Conservation (phyloP, 2,797 vertebrate species). For the Rhinella marina region DNA sequence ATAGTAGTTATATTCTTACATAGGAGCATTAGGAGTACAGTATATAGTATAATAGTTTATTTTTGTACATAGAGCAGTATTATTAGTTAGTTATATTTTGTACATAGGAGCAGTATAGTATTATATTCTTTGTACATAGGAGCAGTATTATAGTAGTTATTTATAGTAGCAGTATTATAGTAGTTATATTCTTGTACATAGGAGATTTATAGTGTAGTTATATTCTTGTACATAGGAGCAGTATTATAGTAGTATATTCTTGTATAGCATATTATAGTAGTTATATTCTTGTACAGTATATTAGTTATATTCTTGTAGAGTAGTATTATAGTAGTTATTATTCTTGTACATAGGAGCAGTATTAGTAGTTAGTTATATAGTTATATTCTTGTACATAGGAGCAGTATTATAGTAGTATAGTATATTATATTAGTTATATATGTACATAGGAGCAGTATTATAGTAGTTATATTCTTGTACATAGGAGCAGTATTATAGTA, state of each 20-base stretch:
- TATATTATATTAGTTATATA: background rate
- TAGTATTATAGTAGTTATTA: background rate
- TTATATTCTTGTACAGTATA: conserved; percentile 10
- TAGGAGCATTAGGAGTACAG: too few relatives aligned
- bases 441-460: background rate
- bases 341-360: too few relatives aligned
- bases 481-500: conserved; percentile 3
- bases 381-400: background rate
- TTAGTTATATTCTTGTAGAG: too few relatives aligned
- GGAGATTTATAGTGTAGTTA: background rate
- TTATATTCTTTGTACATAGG: too few relatives aligned
- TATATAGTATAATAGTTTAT: too few relatives aligned
- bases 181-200: background rate
- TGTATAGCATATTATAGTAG: background rate
- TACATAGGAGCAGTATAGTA: too few relatives aligned
- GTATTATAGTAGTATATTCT: background rate
- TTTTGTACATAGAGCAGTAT: too few relatives aligned
- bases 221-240: background rate
- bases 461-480: background rate
- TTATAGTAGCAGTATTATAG: background rate
- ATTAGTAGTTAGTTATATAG: background rate
- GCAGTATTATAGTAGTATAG: too few relatives aligned
- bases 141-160: background rate
- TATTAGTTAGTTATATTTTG: too few relatives aligned
- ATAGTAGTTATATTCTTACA: too few relatives aligned